A percentile compares a stretch with the other conserved stretches of the same genome.
Evolutionary conservation across 30 jellyfish, hydroid and myxozoan genomes (phyloP).

Genomic region (Phacellophora camtschatica): DNA sequence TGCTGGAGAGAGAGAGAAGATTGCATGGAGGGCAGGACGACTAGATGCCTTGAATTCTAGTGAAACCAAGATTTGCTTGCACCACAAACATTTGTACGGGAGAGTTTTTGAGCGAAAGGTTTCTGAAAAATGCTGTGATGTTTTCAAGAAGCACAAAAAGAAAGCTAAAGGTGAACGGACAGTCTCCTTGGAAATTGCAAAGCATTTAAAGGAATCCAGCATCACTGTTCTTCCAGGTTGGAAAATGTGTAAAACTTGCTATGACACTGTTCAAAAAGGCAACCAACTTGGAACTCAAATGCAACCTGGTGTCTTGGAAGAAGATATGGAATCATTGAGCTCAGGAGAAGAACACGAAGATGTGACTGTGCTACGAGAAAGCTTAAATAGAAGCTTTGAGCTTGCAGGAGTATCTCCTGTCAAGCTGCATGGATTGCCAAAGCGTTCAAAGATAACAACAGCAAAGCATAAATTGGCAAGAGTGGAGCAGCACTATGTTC

Average conservation of each 20-base stretch:
- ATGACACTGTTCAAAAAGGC: not conserved
- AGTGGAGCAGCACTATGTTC: conserved; percentile 2
- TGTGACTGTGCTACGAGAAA: not conserved
- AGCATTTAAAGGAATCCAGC: not conserved
- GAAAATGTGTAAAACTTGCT: not conserved
- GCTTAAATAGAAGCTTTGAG: not conserved
- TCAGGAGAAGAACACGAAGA: not conserved
- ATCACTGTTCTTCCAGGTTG: not conserved
- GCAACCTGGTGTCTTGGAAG: not conserved
- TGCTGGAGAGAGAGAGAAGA: not conserved
- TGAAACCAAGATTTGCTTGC: not conserved
- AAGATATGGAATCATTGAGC: not conserved
- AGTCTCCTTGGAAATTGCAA: not conserved
- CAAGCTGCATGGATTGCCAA: conserved; percentile 25
- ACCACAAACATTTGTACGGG: not conserved
- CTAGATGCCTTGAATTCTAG: not conserved
- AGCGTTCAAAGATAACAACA: conserved; percentile 16
- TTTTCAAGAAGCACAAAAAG: not conserved
- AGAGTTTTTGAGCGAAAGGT: not conserved
- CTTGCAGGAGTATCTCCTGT: conserved; percentile 18
- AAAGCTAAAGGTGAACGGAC: not conserved
- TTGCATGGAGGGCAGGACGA: not conserved
- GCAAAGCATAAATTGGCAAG: conserved; percentile 57
- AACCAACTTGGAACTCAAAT: not conserved
- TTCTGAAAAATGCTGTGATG: conserved; percentile 3